phyloP scores from a whole-genome alignment of 2,113 vertebrate species.

The Mustelus asterias region DNA sequence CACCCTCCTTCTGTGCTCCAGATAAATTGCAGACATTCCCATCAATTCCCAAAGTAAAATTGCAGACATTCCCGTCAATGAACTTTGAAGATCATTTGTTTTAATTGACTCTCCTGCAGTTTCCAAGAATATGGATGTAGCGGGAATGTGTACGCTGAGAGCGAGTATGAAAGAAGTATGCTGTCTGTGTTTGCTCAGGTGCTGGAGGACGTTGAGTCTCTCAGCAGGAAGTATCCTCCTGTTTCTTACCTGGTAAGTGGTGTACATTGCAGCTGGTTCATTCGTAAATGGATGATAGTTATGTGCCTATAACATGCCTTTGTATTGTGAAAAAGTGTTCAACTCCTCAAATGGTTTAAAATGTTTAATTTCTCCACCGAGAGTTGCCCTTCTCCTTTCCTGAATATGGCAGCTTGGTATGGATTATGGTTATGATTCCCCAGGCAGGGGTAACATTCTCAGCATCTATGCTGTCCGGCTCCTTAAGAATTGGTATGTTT shows the following conservation, averaged over 20 bases:
- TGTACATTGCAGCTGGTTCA: neutral
- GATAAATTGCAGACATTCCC: neutral
- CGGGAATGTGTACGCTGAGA: conserved; percentile 74
- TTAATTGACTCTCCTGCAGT: conserved; percentile 51
- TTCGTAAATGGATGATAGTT: neutral
- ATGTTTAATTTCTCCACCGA: neutral
- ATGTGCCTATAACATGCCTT: neutral
- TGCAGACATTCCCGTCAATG: neutral
- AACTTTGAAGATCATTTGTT: neutral
- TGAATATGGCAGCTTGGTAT: neutral
- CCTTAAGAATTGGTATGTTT: neutral
- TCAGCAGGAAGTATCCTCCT: conserved; percentile 86
- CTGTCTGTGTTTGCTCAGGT: conserved; percentile 84
- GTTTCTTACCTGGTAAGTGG: conserved; percentile 83
- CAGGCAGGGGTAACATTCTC: neutral
- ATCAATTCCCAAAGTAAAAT: neutral
- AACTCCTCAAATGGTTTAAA: neutral
- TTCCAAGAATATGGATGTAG: conserved; percentile 80
- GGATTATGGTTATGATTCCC: neutral
- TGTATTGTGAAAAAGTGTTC: neutral
- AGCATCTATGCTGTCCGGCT: neutral
- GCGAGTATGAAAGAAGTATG: conserved; percentile 89
- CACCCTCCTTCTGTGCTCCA: neutral
- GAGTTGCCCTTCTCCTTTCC: neutral
- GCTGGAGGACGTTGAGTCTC: conserved; percentile 84